Conservation (phyloP, 2,113 vertebrate genomes). For the Lampris megalopsis region DNA sequence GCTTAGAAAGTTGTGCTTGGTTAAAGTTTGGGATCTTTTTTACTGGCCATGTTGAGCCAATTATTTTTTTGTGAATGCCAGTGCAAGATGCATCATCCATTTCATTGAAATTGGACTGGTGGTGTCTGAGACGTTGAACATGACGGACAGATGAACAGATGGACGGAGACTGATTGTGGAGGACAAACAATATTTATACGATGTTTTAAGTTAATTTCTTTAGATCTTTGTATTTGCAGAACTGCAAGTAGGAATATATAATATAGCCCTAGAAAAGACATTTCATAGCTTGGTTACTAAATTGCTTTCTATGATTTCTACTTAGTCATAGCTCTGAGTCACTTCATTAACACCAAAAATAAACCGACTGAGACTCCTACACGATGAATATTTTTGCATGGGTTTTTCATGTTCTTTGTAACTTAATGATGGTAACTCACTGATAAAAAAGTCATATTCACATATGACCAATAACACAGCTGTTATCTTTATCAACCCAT, state of each 20-base stretch:
- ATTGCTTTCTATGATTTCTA: neutral
- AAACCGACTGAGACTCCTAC: neutral
- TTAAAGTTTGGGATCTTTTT: no score
- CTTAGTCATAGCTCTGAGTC: constrained; percentile 4
- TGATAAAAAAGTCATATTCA: constrained; percentile 75
- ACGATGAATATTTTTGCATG: constrained; percentile 13
- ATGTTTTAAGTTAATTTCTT: no score
- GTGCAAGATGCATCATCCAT: no score
- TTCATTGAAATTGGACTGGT: no score
- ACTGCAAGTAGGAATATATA: neutral
- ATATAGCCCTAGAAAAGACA: neutral
- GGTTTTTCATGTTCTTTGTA: constrained; percentile 35
- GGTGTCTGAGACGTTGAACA: no score
- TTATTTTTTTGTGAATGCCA: no score
- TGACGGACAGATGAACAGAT: no score
- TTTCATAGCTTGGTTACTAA: neutral
- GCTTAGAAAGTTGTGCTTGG: no score
- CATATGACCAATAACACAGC: constrained; percentile 73
- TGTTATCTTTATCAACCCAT: constrained; percentile 80
- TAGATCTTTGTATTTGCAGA: no score
- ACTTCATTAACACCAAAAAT: neutral
- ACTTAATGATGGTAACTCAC: constrained; percentile 56
- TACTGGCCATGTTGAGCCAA: no score
- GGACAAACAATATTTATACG: no score
- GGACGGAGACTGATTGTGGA: no score